phyloP scores from a whole-genome alignment of 2,797 vertebrate species.

The Otolemur crassicaudatus region DNA sequence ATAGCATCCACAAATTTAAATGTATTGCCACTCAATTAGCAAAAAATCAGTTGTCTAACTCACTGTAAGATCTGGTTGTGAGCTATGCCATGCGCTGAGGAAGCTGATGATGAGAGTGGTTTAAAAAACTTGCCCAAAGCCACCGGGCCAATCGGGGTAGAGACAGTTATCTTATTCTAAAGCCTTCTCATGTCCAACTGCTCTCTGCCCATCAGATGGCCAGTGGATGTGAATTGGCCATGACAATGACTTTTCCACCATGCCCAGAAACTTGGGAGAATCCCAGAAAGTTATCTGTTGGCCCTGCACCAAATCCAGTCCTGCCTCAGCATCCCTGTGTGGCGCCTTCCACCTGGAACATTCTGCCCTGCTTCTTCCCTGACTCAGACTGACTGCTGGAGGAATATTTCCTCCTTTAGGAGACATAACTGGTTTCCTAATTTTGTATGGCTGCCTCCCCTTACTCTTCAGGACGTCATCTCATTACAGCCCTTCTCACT shows the following conservation, averaged over 20 bases:
- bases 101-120: not conserved
- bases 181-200: not conserved
- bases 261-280: not conserved
- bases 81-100: not conserved
- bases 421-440: not conserved
- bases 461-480: not conserved
- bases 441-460: not conserved
- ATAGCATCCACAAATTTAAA: slow-evolving; percentile 21
- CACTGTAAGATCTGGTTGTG: not conserved
- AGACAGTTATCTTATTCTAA: not conserved
- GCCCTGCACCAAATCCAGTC: not conserved
- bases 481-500: not conserved
- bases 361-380: not conserved
- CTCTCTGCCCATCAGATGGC: not conserved
- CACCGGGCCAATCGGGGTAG: not conserved
- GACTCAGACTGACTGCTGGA: not conserved
- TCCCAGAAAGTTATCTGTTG: not conserved
- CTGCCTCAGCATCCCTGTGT: not conserved
- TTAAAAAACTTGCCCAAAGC: not conserved
- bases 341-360: not conserved
- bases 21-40: not conserved
- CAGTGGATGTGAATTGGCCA: not conserved
- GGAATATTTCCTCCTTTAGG: not conserved
- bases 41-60: not conserved
- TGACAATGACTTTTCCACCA: not conserved